Percentiles rank a stretch among this genome's conserved stretches.
Evolutionary conservation across 2,113 vertebrate genomes (phyloP).

Genomic region (Phalacrocorax brasilianus): DNA sequence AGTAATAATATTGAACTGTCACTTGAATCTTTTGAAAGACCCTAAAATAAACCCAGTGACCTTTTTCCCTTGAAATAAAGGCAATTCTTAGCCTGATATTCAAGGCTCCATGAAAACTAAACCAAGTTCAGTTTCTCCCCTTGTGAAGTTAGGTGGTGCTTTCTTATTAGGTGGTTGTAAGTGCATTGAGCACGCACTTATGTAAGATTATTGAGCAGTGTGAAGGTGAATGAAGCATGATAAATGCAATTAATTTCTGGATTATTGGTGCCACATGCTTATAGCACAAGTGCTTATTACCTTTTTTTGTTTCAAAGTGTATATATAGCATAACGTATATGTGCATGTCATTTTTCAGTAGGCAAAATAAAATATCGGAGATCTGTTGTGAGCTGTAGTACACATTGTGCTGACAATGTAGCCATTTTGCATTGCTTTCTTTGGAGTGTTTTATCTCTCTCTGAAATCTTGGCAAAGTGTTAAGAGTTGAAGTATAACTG

Average conservation of each 20-base stretch:
- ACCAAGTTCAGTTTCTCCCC: background rate
- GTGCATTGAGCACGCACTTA: too few relatives aligned
- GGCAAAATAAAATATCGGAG: background rate
- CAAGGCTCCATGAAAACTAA: background rate
- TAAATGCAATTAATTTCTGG: background rate
- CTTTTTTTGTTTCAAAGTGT: background rate
- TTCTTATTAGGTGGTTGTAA: background rate
- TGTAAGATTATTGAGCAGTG: background rate
- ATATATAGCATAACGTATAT: rapidly evolving
- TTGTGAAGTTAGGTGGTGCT: background rate
- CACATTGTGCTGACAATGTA: rapidly evolving
- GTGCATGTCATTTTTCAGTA: background rate
- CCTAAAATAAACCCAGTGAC: background rate
- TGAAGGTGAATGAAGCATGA: background rate
- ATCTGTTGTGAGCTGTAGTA: background rate
- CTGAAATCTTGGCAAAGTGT: background rate
- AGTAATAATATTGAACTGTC: background rate
- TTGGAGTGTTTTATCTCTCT: background rate
- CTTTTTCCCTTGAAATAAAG: background rate
- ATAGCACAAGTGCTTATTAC: background rate
- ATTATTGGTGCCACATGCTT: background rate
- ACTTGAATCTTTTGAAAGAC: background rate
- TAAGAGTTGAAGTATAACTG: background rate
- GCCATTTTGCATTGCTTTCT: background rate
- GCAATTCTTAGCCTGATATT: background rate